These are phyloP conservation scores for Pseudococcus longispinus DNA, from an alignment of 2,888 invertebrate species.

Conservation along the genomic window DNA sequence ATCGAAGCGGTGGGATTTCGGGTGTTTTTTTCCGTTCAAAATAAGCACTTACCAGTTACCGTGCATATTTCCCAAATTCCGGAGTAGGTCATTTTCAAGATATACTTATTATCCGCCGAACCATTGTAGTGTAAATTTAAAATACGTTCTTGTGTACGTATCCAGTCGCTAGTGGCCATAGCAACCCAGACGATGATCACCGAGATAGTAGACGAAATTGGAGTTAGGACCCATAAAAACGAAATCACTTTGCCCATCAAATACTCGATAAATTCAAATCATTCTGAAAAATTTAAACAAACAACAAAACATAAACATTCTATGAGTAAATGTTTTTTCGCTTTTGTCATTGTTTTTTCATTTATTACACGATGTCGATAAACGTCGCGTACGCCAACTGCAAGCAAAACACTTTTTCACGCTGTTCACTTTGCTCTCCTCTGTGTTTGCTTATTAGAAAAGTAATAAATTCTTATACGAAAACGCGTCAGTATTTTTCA, in stretches of 20 bases:
- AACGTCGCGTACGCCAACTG: background rate
- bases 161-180: conserved; percentile 82
- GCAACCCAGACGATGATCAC: conserved; percentile 76
- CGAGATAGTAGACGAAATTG: conserved; percentile 73
- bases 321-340: background rate
- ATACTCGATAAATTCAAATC: conserved; percentile 44
- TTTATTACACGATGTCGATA: conserved; percentile 20
- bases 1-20: background rate
- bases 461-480: conserved; percentile 20
- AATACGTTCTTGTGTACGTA: conserved; percentile 85
- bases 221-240: conserved; percentile 60
- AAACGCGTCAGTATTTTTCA: conserved; percentile 12
- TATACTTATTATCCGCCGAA: conserved; percentile 75
- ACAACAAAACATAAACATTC: background rate
- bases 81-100: conserved; percentile 79
- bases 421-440: background rate
- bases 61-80: conserved; percentile 82
- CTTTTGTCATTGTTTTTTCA: conserved; percentile 19
- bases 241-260: conserved; percentile 55
- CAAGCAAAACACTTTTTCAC: background rate
- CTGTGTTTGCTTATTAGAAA: conserved; percentile 1
- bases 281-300: conserved; percentile 23
- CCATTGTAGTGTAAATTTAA: conserved; percentile 79
- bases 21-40: background rate
- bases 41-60: conserved; percentile 73